Conservation (phyloP, 2,888 invertebrate species). For the Melolontha melolontha region DNA sequence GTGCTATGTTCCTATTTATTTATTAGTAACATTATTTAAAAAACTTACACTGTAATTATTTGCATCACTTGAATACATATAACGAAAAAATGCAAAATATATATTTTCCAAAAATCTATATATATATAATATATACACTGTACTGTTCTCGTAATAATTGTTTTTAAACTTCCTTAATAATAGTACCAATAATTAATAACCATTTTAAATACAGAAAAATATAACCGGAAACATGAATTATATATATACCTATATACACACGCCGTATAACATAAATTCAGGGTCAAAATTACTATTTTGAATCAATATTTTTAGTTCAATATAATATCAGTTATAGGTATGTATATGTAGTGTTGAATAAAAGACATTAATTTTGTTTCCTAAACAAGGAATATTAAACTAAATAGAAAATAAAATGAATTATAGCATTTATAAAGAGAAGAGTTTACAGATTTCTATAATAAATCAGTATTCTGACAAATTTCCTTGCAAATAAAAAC, state of each 20-base stretch:
- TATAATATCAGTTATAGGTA: not conserved
- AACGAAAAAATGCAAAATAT: constrained; percentile 48
- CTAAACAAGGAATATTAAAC: no score
- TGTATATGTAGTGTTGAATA: no score
- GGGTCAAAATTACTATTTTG: constrained; percentile 6
- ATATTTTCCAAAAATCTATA: constrained; percentile 36
- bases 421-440: no score
- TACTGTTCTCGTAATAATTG: constrained; percentile 44
- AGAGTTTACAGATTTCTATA: no score
- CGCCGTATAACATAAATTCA: constrained; percentile 6
- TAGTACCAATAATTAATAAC: constrained; percentile 35
- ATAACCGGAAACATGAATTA: constrained; percentile 28
- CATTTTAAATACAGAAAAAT: constrained; percentile 28
- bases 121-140: constrained; percentile 35
- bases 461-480: no score
- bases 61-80: constrained; percentile 49
- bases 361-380: no score
- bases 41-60: constrained; percentile 51
- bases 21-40: constrained; percentile 33
- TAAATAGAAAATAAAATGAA: no score
- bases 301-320: constrained; percentile 15
- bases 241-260: constrained; percentile 26
- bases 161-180: constrained; percentile 27
- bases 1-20: constrained; percentile 27
- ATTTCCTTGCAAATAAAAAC: no score